Conservation (phyloP, 92 coral and sea anemone species). For the Montipora capitata region DNA sequence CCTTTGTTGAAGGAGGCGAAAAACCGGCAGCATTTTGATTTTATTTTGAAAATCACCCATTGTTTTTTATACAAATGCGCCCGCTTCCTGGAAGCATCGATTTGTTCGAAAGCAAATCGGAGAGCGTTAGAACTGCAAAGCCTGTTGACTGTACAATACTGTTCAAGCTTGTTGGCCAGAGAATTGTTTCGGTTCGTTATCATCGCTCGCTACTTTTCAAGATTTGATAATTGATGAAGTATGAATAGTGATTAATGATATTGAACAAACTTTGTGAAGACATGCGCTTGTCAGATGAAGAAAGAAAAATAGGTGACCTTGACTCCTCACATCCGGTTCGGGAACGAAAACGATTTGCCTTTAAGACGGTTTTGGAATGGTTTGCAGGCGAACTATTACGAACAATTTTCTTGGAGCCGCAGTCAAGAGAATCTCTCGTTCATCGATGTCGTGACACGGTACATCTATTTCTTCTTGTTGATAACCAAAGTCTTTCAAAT, state of each 20-base stretch:
- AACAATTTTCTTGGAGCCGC: background rate
- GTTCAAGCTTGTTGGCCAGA: background rate
- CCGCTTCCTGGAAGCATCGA: background rate
- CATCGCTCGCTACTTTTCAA: conserved; percentile 6
- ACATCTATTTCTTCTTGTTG: conserved; percentile 3
- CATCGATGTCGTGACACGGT: conserved; percentile 37
- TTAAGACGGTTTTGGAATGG: background rate
- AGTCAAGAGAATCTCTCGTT: background rate
- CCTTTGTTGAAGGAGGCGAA: conserved; percentile 19
- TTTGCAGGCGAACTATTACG: conserved; percentile 48
- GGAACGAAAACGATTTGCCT: conserved; percentile 5
- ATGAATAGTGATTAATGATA: conserved; percentile 32
- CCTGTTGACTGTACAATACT: conserved; percentile 21
- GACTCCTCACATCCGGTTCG: conserved; percentile 16
- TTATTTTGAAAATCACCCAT: conserved; percentile 45
- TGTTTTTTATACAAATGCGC: background rate
- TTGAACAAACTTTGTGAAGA: conserved; percentile 15
- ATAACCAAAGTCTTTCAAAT: conserved; percentile 29
- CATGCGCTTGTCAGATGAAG: conserved; percentile 34
- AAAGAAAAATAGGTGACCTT: conserved; percentile 25
- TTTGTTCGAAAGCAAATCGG: background rate
- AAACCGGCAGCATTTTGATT: conserved; percentile 20
- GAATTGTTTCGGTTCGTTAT: conserved; percentile 13
- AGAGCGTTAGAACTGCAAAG: background rate
- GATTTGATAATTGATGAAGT: conserved; percentile 37